phyloP scores from a whole-genome alignment of 2,113 vertebrate genomes.

The Aegypius monachus region DNA sequence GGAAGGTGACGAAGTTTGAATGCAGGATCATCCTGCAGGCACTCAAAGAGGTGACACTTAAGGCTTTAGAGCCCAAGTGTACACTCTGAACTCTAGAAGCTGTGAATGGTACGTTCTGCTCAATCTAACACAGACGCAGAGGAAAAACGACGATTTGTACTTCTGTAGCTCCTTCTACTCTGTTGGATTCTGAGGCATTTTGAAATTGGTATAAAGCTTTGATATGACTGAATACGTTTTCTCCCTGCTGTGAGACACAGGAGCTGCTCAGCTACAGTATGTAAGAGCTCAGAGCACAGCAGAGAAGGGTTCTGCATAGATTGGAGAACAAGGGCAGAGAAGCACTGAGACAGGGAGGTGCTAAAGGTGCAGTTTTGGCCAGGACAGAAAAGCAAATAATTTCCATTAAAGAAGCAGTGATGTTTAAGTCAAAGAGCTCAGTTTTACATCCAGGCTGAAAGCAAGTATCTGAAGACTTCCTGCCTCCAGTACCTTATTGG shows the following conservation, averaged over 20 bases:
- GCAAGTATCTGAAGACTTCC: background rate
- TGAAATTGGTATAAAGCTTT: background rate
- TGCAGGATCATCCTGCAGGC: fast-evolving
- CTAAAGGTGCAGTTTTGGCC: background rate
- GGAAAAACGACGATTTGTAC: background rate
- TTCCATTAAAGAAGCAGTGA: background rate
- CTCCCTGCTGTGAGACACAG: background rate
- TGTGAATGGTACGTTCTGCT: background rate
- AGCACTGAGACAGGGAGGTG: background rate
- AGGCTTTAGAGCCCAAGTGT: background rate
- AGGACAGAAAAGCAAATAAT: background rate
- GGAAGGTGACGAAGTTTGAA: background rate
- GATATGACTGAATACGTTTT: background rate
- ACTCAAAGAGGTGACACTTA: background rate
- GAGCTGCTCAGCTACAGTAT: background rate
- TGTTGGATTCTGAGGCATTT: background rate
- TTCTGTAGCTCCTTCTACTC: background rate
- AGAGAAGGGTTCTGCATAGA: background rate
- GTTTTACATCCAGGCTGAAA: background rate
- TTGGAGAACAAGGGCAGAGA: background rate
- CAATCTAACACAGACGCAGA: background rate
- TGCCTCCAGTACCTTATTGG: background rate
- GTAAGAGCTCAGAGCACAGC: background rate
- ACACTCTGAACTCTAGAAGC: background rate
- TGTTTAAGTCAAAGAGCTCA: background rate